phyloP scores from a whole-genome alignment of 2,113 vertebrate genomes.

The Percopsis transmontana region DNA sequence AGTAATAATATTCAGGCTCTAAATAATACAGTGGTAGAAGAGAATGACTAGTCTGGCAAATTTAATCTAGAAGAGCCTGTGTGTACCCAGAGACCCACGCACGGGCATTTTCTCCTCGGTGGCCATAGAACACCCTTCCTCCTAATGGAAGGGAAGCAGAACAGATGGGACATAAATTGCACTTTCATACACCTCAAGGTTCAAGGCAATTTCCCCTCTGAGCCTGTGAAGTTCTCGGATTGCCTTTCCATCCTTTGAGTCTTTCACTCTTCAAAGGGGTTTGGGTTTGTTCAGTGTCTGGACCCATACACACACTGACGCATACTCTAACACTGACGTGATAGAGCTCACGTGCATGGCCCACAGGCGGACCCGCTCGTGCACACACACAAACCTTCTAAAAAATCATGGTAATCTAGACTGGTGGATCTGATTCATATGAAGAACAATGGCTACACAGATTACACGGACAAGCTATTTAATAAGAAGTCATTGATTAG shows the following conservation, averaged over 20 bases:
- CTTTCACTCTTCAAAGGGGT: slow-evolving; percentile 78
- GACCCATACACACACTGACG: slow-evolving; percentile 54
- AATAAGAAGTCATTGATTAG: too few relatives aligned
- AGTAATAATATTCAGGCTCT: slow-evolving; percentile 58
- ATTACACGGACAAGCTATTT: too few relatives aligned
- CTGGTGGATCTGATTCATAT: too few relatives aligned
- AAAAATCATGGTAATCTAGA: too few relatives aligned
- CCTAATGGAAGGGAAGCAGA: slow-evolving; percentile 80
- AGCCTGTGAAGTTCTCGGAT: slow-evolving; percentile 79
- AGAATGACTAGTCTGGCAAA: slow-evolving; percentile 65
- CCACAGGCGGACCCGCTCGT: neutral
- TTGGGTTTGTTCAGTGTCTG: slow-evolving; percentile 71
- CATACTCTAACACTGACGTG: slow-evolving; percentile 34
- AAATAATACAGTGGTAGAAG: slow-evolving; percentile 52
- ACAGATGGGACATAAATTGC: slow-evolving; percentile 84
- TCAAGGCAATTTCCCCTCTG: slow-evolving; percentile 81
- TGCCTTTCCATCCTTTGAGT: slow-evolving; percentile 81
- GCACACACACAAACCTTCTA: neutral
- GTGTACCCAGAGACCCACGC: slow-evolving; percentile 67
- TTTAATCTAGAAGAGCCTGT: slow-evolving; percentile 68
- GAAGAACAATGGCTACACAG: too few relatives aligned
- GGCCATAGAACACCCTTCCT: slow-evolving; percentile 75
- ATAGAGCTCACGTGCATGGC: slow-evolving; percentile 8
- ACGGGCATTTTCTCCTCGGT: slow-evolving; percentile 70
- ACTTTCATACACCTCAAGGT: slow-evolving; percentile 81